Percentiles rank a stretch among this genome's conserved stretches.
Evolutionary conservation across 2,888 invertebrate genomes (phyloP).

Genomic region (Pristionchus japonicus): DNA sequence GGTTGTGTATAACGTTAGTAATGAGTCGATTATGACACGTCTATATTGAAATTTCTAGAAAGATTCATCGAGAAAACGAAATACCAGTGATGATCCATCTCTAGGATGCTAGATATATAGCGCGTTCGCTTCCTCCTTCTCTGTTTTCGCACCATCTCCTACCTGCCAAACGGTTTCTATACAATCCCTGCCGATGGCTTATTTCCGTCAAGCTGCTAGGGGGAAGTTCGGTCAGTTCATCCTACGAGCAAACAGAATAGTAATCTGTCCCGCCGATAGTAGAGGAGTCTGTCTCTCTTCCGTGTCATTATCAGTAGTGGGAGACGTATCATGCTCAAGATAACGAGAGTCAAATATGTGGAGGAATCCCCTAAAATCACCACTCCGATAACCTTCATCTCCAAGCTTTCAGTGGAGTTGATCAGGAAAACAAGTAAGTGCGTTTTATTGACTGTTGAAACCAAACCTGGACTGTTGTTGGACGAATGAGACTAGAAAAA

Average conservation of each 20-base stretch:
- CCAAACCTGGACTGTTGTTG: neutral
- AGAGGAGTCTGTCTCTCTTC: neutral
- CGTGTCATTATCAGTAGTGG: constrained; percentile 4
- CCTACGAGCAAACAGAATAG: neutral
- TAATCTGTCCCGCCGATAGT: constrained; percentile 12
- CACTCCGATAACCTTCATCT: neutral
- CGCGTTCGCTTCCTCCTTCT: neutral
- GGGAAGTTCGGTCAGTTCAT: constrained; percentile 13
- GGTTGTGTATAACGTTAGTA: neutral
- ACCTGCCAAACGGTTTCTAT: neutral
- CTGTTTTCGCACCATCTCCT: neutral
- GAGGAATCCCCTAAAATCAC: neutral
- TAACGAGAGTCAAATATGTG: neutral
- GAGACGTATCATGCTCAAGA: neutral
- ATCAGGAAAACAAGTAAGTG: too few relatives aligned
- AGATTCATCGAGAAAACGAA: too few relatives aligned
- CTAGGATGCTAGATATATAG: neutral
- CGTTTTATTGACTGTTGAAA: neutral
- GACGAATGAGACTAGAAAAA: neutral
- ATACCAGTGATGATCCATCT: neutral
- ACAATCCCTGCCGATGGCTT: neutral
- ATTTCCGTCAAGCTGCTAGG: neutral
- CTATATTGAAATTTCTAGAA: too few relatives aligned
- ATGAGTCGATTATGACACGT: neutral
- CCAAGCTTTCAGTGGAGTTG: neutral